A percentile compares a stretch with the other conserved stretches of the same genome.
phyloP scores from a whole-genome alignment of 2,797 vertebrate genomes.

The Sebastiscus tertius region DNA sequence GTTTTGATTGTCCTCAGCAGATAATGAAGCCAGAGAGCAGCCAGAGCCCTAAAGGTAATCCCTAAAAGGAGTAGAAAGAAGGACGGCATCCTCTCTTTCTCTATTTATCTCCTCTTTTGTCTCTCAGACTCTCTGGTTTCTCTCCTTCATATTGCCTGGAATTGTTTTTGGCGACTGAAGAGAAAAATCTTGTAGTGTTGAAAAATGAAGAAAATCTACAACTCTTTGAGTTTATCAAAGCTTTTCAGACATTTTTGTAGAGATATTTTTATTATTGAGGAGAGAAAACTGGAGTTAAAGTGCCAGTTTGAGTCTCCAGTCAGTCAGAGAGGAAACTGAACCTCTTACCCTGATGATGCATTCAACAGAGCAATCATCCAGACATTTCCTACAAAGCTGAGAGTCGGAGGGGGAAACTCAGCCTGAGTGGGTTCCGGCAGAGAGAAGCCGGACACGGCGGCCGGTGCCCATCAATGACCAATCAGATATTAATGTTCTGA shows the following conservation, averaged over 20 bases:
- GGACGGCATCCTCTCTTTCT: constrained; percentile 5
- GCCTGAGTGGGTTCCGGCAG: neutral
- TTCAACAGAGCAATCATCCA: constrained; percentile 27
- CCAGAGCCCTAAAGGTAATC: constrained; percentile 11
- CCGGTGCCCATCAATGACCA: neutral
- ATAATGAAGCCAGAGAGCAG: constrained; percentile 36
- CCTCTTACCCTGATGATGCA: constrained; percentile 25
- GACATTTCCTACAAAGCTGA: constrained; percentile 30
- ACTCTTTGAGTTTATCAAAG: neutral
- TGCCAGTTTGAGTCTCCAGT: neutral
- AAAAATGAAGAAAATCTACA: neutral
- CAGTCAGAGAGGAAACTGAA: constrained; percentile 33
- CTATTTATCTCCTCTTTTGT: constrained; percentile 7
- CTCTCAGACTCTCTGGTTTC: neutral
- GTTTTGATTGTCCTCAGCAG: constrained; percentile 27
- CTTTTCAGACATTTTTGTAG: neutral
- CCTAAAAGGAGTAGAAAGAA: constrained; percentile 65
- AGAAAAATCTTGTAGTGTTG: neutral
- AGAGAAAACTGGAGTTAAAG: neutral
- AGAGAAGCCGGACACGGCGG: constrained; percentile 1
- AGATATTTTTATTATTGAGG: neutral
- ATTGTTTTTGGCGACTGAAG: neutral
- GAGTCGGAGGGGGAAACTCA: neutral
- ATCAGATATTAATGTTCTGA: neutral
- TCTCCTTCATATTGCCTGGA: neutral